Evolutionary conservation across 2,113 vertebrate species (phyloP).

Genomic region (Sceloporus undulatus): DNA sequence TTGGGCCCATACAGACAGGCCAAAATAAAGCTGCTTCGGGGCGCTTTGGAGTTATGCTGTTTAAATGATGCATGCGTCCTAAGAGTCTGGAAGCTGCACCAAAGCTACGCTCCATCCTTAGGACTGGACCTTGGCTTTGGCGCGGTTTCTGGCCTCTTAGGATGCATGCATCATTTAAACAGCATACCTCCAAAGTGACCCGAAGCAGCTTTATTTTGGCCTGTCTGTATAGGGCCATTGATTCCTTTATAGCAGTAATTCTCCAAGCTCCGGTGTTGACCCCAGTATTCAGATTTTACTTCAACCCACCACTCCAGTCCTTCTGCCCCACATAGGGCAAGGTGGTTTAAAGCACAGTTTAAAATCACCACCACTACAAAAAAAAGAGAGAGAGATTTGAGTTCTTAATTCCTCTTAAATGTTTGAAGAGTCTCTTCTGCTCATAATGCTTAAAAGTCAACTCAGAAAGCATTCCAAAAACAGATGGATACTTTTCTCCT

Average conservation of each 20-base stretch:
- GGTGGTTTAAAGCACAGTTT: neutral
- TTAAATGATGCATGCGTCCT: too few relatives aligned
- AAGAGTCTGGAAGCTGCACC: too few relatives aligned
- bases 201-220: too few relatives aligned
- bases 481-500: slow-evolving; percentile 8
- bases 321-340: neutral
- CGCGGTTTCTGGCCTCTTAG: too few relatives aligned
- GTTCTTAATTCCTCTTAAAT: slow-evolving; percentile 21
- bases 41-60: too few relatives aligned
- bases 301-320: neutral
- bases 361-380: neutral
- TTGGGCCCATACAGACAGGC: too few relatives aligned
- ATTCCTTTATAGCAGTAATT: neutral
- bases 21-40: too few relatives aligned
- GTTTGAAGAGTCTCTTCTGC: slow-evolving; percentile 8
- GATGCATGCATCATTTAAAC: too few relatives aligned
- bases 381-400: neutral
- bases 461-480: slow-evolving; percentile 40
- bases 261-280: neutral
- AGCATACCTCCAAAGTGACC: too few relatives aligned
- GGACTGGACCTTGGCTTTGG: too few relatives aligned
- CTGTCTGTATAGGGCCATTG: too few relatives aligned
- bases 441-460: slow-evolving; percentile 33
- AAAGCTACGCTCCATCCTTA: too few relatives aligned
- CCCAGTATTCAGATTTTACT: neutral